Conservation (phyloP, 2,113 vertebrate species). For the Antigone vipio region DNA sequence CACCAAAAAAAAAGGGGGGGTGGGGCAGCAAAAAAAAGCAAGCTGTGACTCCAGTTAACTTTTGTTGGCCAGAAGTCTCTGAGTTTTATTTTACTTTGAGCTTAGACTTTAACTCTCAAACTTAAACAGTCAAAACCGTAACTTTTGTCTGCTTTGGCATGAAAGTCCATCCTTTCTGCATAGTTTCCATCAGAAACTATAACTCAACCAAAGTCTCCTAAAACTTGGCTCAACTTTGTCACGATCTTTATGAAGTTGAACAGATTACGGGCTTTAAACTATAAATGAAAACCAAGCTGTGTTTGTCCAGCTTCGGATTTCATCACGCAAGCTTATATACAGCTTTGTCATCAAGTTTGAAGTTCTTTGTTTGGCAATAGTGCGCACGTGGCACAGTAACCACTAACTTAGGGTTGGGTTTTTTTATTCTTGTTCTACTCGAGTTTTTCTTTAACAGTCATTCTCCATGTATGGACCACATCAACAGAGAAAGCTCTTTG, state of each 20-base stretch:
- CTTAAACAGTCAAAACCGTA: background rate
- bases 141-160: background rate
- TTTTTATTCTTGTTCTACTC: background rate
- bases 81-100: background rate
- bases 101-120: background rate
- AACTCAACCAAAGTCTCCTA: background rate
- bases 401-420: background rate
- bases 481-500: background rate
- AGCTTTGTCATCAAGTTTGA: conserved; percentile 54
- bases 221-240: background rate
- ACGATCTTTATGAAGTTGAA: background rate
- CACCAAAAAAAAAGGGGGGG: background rate
- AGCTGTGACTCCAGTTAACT: background rate
- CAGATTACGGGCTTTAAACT: background rate
- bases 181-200: conserved; percentile 4
- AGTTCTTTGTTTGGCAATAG: conserved; percentile 9
- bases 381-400: background rate
- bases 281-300: conserved; percentile 7
- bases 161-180: background rate
- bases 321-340: background rate
- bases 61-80: background rate
- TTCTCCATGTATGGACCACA: background rate
- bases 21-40: background rate
- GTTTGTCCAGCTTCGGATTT: conserved; percentile 20
- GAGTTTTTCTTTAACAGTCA: background rate